Evolutionary conservation across 2,113 vertebrate genomes (phyloP).

Genomic region (Cynoglossus semilaevis): DNA sequence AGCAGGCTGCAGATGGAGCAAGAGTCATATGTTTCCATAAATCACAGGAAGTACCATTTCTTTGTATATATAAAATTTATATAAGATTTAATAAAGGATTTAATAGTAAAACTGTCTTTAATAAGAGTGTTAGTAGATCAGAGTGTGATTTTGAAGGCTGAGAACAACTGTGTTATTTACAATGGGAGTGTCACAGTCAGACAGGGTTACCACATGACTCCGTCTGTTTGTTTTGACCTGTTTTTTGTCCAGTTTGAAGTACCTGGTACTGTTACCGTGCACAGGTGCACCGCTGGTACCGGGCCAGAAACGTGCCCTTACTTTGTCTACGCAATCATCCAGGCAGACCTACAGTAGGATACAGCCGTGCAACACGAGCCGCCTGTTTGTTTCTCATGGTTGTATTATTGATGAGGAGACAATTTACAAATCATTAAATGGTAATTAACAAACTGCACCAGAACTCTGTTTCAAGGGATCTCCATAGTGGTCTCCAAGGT

Average conservation of each 20-base stretch:
- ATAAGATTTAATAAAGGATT: constrained; percentile 20
- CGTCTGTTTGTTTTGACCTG: constrained; percentile 47
- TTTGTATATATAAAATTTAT: constrained; percentile 14
- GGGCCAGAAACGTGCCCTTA: constrained; percentile 17
- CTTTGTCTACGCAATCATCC: not conserved
- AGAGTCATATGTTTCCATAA: constrained; percentile 42
- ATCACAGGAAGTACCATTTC: constrained; percentile 59
- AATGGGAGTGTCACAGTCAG: constrained; percentile 64
- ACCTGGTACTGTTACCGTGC: constrained; percentile 38
- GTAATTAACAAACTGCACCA: constrained; percentile 57
- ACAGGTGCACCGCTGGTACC: constrained; percentile 32
- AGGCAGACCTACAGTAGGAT: constrained; percentile 5
- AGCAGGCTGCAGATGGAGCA: constrained; percentile 36
- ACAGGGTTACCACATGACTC: constrained; percentile 49
- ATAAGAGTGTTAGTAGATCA: constrained; percentile 38
- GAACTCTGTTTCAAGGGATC: constrained; percentile 50
- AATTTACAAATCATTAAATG: constrained; percentile 61
- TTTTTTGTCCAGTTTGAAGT: constrained; percentile 34
- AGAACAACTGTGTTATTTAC: constrained; percentile 52
- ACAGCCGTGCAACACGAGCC: constrained; percentile 46
- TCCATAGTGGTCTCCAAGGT: constrained; percentile 55
- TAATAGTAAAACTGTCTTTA: constrained; percentile 8
- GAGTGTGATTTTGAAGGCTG: constrained; percentile 24
- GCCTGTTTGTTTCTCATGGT: constrained; percentile 41
- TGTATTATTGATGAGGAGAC: constrained; percentile 59